A percentile compares a stretch with the other conserved stretches of the same genome.
These are phyloP conservation scores for Ophion slaviceki DNA, from an alignment of 2,888 invertebrate genomes.

Conservation along the genomic window DNA sequence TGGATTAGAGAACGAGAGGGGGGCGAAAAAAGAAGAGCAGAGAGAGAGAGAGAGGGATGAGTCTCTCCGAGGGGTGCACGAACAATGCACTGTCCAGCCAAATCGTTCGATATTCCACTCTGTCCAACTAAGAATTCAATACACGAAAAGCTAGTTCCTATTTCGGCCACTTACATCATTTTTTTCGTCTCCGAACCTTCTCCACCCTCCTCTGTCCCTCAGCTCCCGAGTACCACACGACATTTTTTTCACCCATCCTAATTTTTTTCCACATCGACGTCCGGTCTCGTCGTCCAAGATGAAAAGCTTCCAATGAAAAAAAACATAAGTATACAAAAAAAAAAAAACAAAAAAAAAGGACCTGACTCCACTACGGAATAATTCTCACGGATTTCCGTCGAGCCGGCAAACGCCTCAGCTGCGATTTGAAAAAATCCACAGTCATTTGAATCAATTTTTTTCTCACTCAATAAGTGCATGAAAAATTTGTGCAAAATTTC, in stretches of 20 bases:
- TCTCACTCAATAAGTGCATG: neutral
- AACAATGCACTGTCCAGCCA: constrained; percentile 61
- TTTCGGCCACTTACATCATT: constrained; percentile 58
- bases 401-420: constrained; percentile 68
- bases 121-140: constrained; percentile 60
- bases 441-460: constrained; percentile 16
- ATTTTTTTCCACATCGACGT: constrained; percentile 34
- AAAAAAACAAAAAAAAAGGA: constrained; percentile 56
- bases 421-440: constrained; percentile 62
- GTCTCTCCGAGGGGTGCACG: constrained; percentile 30
- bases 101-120: constrained; percentile 64
- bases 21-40: constrained; percentile 34
- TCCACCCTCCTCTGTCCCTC: constrained; percentile 1
- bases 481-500: constrained; percentile 29
- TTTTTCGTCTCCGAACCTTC: constrained; percentile 23
- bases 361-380: constrained; percentile 33
- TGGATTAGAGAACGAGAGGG: constrained; percentile 40
- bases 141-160: constrained; percentile 63
- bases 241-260: constrained; percentile 40
- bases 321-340: constrained; percentile 4
- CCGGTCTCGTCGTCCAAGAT: constrained; percentile 27
- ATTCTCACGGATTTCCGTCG: constrained; percentile 67
- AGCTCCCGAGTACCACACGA: neutral
- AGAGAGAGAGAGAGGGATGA: constrained; percentile 31
- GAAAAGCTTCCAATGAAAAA: constrained; percentile 19